These are phyloP conservation scores for Limnephilus rhombicus DNA, from an alignment of 2,888 invertebrate genomes.

Conservation along the genomic window DNA sequence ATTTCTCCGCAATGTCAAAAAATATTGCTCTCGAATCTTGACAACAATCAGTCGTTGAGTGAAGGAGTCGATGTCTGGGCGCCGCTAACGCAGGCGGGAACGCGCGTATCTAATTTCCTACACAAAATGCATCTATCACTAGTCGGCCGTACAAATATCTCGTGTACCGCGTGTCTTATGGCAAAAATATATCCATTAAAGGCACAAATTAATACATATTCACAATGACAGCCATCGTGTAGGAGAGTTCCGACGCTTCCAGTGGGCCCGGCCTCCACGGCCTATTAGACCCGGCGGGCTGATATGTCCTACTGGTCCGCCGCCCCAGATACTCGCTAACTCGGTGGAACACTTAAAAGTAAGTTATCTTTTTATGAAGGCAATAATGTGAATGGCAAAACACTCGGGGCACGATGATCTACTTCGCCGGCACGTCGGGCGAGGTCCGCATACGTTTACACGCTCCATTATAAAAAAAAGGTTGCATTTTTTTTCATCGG, in stretches of 20 bases:
- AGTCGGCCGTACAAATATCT: constrained; percentile 30
- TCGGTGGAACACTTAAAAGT: constrained; percentile 23
- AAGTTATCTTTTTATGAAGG: constrained; percentile 34
- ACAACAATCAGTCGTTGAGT: constrained; percentile 34
- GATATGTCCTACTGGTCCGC: constrained; percentile 4
- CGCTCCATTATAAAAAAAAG: constrained; percentile 14
- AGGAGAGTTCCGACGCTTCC: constrained; percentile 26
- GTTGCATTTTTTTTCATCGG: neutral
- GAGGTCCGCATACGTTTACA: neutral
- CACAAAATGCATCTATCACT: constrained; percentile 38
- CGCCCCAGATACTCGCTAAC: neutral
- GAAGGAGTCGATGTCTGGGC: constrained; percentile 20
- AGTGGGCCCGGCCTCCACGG: neutral
- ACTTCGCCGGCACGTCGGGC: neutral
- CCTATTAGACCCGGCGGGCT: neutral
- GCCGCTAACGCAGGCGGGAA: neutral
- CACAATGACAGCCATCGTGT: constrained; percentile 63
- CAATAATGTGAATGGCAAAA: constrained; percentile 29
- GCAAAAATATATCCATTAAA: constrained; percentile 65
- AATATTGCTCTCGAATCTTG: constrained; percentile 55
- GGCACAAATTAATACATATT: constrained; percentile 66
- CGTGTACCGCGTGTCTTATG: constrained; percentile 54
- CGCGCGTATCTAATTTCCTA: constrained; percentile 25
- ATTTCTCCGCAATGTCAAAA: constrained; percentile 47
- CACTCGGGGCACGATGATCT: constrained; percentile 8